Conservation (phyloP, 2,113 vertebrate species). For the Leptosomus discolor region DNA sequence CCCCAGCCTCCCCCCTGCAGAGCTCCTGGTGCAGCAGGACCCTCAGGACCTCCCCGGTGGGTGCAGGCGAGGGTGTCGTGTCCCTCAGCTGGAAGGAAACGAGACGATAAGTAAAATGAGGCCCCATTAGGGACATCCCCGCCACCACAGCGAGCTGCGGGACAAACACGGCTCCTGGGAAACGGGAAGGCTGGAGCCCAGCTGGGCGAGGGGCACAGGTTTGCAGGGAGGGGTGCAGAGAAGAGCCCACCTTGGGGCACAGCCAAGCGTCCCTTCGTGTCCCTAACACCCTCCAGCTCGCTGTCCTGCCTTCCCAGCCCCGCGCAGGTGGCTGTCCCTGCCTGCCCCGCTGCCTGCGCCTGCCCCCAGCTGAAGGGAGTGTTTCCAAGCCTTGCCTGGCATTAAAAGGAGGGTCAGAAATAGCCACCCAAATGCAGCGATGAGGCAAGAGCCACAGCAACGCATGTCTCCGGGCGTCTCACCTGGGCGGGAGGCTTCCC, state of each 20-base stretch:
- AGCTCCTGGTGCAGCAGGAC: not conserved
- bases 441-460: not conserved
- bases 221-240: no score
- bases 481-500: not conserved
- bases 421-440: not conserved
- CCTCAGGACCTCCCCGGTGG: fast-evolving
- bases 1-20: fast-evolving
- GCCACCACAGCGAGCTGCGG: not conserved
- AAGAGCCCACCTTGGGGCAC: not conserved
- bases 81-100: not conserved
- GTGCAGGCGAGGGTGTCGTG: not conserved
- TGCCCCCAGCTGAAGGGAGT: not conserved
- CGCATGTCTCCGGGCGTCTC: fast-evolving
- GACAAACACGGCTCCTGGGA: not conserved
- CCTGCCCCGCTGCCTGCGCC: not conserved
- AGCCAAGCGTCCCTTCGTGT: not conserved
- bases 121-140: not conserved
- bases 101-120: not conserved
- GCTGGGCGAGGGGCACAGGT: fast-evolving
- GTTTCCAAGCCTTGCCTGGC: not conserved
- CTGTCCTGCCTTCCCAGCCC: not conserved
- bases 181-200: not conserved
- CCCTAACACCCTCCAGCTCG: not conserved
- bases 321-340: not conserved
- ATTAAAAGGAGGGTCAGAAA: not conserved